These are phyloP conservation scores for Andrena dorsata DNA, from an alignment of 2,888 invertebrate genomes.

Conservation along the genomic window DNA sequence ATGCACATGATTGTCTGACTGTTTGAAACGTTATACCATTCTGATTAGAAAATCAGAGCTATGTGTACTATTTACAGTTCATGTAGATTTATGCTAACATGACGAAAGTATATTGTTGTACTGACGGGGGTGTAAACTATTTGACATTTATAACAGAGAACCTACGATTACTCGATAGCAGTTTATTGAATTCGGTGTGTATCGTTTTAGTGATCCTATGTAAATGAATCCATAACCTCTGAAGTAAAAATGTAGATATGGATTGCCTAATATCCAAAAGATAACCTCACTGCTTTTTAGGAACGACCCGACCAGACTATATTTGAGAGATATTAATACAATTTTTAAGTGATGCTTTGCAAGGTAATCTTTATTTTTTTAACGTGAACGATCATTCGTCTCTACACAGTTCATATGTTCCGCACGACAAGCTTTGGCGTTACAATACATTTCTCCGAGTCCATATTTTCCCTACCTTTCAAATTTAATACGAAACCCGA, in stretches of 20 bases:
- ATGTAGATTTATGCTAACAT: background rate
- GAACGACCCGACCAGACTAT: slow-evolving; percentile 4
- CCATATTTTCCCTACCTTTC: slow-evolving; percentile 53
- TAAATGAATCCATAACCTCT: slow-evolving; percentile 70
- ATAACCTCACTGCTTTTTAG: slow-evolving; percentile 29
- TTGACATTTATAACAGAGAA: slow-evolving; percentile 8
- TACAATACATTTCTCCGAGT: slow-evolving; percentile 48
- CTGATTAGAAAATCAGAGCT: background rate
- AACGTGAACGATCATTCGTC: slow-evolving; percentile 57
- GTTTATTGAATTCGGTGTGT: slow-evolving; percentile 15
- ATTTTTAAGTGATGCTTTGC: slow-evolving; percentile 28
- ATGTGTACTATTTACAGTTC: background rate
- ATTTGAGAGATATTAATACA: slow-evolving; percentile 7
- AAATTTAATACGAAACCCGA: slow-evolving; percentile 46
- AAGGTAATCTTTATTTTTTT: slow-evolving; percentile 54
- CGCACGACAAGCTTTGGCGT: slow-evolving; percentile 68
- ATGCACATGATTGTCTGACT: background rate
- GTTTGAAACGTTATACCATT: background rate
- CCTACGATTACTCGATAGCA: background rate
- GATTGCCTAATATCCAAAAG: slow-evolving; percentile 18
- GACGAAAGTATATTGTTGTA: slow-evolving; percentile 4
- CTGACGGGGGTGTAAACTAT: background rate
- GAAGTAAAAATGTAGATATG: slow-evolving; percentile 44
- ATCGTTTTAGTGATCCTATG: slow-evolving; percentile 27
- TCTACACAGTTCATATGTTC: slow-evolving; percentile 61